Evolutionary conservation across 2,888 invertebrate genomes (phyloP).

Genomic region (Drosophila acutilabella): DNA sequence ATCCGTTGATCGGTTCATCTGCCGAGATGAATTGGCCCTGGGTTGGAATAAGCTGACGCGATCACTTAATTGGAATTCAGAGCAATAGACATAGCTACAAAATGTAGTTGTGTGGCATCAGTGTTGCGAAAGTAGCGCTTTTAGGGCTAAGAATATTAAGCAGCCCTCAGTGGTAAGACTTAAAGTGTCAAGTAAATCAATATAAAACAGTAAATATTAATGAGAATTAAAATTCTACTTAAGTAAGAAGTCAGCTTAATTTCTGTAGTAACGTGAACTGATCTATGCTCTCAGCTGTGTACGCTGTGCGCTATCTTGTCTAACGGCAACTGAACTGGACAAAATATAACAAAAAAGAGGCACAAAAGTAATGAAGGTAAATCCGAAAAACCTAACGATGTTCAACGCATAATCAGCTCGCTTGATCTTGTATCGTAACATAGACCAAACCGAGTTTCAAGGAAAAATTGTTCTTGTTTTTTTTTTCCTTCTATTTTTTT

Average conservation of each 20-base stretch:
- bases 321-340: slow-evolving; percentile 15
- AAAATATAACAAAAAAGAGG: slow-evolving; percentile 32
- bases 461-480: slow-evolving; percentile 24
- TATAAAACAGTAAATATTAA: no score
- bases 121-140: background rate
- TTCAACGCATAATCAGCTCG: slow-evolving; percentile 56
- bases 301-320: slow-evolving; percentile 1
- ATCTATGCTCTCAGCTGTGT: background rate
- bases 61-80: slow-evolving; percentile 25
- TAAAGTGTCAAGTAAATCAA: no score
- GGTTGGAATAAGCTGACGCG: slow-evolving; percentile 3
- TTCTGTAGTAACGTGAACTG: background rate
- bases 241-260: no score
- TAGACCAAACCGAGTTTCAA: slow-evolving; percentile 40
- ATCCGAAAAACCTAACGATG: slow-evolving; percentile 46
- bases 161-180: background rate
- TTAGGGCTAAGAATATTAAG: no score
- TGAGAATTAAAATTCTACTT: no score
- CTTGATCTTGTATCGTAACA: slow-evolving; percentile 36
- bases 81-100: background rate
- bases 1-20: slow-evolving; percentile 34
- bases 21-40: slow-evolving; percentile 7
- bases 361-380: background rate
- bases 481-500: background rate
- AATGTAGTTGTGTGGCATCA: background rate